Conservation (phyloP, 2,888 invertebrate genomes). For the Drosophila parthenogenetica region DNA sequence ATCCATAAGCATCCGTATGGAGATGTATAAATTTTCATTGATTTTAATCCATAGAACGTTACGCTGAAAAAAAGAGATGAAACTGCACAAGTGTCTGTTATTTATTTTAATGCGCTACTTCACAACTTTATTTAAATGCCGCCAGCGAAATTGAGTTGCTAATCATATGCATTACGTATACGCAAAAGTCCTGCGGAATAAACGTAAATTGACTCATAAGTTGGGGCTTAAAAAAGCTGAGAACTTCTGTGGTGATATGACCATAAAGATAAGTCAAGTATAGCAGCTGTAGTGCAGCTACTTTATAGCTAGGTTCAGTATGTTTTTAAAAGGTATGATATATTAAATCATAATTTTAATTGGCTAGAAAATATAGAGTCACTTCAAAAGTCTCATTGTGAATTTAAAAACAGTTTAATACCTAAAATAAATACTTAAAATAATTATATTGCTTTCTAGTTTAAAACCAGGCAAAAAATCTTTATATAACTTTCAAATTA, state of each 20-base stretch:
- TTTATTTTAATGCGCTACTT: conserved; percentile 78
- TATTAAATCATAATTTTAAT: no score
- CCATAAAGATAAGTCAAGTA: conserved; percentile 16
- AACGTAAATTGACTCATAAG: conserved; percentile 74
- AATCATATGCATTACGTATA: conserved; percentile 79
- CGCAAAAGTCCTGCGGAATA: conserved; percentile 32
- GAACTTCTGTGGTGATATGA: conserved; percentile 1
- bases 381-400: no score
- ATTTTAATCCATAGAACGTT: conserved; percentile 67
- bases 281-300: background rate
- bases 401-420: no score
- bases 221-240: conserved; percentile 12
- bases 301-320: background rate
- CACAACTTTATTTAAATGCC: conserved; percentile 77
- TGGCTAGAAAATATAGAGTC: no score
- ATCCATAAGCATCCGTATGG: conserved; percentile 38
- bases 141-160: conserved; percentile 37
- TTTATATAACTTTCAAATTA: no score
- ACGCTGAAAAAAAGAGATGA: background rate
- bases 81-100: conserved; percentile 68
- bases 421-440: no score
- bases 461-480: no score
- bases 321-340: background rate
- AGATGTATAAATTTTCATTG: conserved; percentile 61
- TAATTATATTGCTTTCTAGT: no score